phyloP scores from a whole-genome alignment of 2,888 invertebrate species.

The Pterostichus niger region DNA sequence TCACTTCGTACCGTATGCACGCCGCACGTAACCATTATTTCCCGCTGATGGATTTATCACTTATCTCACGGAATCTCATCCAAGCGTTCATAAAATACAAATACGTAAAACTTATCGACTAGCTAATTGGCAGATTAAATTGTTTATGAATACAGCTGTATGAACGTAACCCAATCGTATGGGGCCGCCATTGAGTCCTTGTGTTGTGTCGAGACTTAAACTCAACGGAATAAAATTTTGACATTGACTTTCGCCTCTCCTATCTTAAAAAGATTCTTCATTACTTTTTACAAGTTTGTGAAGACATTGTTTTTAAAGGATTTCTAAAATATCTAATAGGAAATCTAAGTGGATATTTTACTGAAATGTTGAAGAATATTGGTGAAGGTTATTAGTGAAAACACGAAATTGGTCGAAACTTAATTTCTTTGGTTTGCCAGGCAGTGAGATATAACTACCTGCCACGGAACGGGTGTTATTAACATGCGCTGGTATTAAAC shows the following conservation, averaged over 20 bases:
- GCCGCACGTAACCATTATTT: slow-evolving; percentile 70
- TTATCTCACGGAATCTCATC: slow-evolving; percentile 70
- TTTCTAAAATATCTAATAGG: too few species aligned
- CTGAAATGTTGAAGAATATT: too few species aligned
- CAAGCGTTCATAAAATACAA: slow-evolving; percentile 72
- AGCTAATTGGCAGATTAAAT: slow-evolving; percentile 74
- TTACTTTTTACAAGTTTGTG: too few species aligned
- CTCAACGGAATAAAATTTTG: slow-evolving; percentile 30
- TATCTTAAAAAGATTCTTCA: too few species aligned
- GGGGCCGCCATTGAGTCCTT: slow-evolving; percentile 27
- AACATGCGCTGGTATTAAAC: slow-evolving; percentile 65
- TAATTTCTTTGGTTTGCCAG: slow-evolving; percentile 39
- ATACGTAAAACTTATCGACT: slow-evolving; percentile 73
- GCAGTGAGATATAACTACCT: slow-evolving; percentile 67
- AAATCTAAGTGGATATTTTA: too few species aligned
- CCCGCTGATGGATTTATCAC: slow-evolving; percentile 72
- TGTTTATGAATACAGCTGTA: slow-evolving; percentile 73
- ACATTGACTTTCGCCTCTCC: neutral
- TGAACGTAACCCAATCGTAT: slow-evolving; percentile 72
- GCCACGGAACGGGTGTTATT: slow-evolving; percentile 63
- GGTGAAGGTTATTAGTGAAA: too few species aligned
- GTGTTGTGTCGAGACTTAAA: slow-evolving; percentile 54
- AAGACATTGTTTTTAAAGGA: too few species aligned
- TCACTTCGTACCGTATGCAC: neutral
- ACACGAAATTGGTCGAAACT: slow-evolving; percentile 34